A percentile compares a stretch with the other conserved stretches of the same genome.
These are phyloP conservation scores for Chloroclystis v-ata DNA, from an alignment of 2,888 invertebrate species.

Conservation along the genomic window DNA sequence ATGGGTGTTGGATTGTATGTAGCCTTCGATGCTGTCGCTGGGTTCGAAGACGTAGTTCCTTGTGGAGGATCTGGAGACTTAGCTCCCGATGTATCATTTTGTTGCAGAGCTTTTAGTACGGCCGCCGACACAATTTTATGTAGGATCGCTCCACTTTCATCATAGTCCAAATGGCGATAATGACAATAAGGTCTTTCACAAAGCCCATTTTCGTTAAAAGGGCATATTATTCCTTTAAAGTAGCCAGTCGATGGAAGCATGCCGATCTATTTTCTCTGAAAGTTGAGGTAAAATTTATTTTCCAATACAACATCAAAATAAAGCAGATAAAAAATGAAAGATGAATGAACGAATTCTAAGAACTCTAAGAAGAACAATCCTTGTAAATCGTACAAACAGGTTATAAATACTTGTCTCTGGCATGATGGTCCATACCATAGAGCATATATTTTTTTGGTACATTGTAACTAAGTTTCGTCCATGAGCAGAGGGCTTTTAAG, in stretches of 20 bases:
- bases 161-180: constrained; percentile 90
- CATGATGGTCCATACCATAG: no score
- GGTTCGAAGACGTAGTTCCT: constrained; percentile 26
- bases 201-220: constrained; percentile 86
- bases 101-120: constrained; percentile 79
- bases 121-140: constrained; percentile 80
- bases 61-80: constrained; percentile 30
- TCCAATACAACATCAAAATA: constrained; percentile 30
- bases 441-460: no score
- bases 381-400: no score
- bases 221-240: constrained; percentile 91
- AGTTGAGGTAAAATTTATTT: constrained; percentile 11
- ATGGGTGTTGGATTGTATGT: constrained; percentile 83
- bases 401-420: no score
- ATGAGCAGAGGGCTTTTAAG: no score
- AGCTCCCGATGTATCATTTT: constrained; percentile 51
- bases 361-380: no score
- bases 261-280: constrained; percentile 31
- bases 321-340: constrained; percentile 5
- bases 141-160: constrained; percentile 75
- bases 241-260: constrained; percentile 95
- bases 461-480: no score
- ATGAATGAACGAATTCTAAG: constrained; percentile 9
- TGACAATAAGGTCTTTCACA: constrained; percentile 96
- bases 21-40: constrained; percentile 60